Percentiles rank a stretch among this genome's conserved stretches.
These are phyloP conservation scores for Aplysia californica DNA, from an alignment of 1,140 invertebrate genomes.

Conservation along the genomic window DNA sequence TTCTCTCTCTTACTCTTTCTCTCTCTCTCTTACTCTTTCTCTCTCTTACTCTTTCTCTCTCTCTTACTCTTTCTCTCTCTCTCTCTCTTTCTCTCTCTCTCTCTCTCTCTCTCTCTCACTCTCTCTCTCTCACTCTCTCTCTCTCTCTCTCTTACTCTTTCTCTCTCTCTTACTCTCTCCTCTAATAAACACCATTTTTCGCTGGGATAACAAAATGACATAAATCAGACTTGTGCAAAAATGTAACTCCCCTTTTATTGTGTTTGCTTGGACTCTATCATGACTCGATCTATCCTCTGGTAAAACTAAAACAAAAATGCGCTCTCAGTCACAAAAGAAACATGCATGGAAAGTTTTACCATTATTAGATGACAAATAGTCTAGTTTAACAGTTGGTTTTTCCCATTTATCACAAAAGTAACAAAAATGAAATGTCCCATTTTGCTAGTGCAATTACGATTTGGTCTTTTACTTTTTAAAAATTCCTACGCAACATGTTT, in stretches of 20 bases:
- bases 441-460: not conserved
- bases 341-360: too few species aligned
- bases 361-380: too few species aligned
- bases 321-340: not conserved
- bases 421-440: not conserved
- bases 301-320: not conserved
- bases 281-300: not conserved
- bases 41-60: not conserved
- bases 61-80: not conserved
- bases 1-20: not conserved
- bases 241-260: not conserved
- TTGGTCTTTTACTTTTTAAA: too few species aligned
- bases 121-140: constrained; percentile 14
- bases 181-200: too few species aligned
- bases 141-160: not conserved
- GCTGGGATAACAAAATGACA: too few species aligned
- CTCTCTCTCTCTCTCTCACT: not conserved
- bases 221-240: too few species aligned
- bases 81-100: constrained; percentile 5
- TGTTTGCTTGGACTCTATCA: not conserved
- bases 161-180: not conserved
- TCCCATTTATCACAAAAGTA: too few species aligned
- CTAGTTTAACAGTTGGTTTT: too few species aligned
- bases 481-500: too few species aligned
- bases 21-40: not conserved